Conservation (phyloP, 2,888 invertebrate species). For the Chironomus tentans region DNA sequence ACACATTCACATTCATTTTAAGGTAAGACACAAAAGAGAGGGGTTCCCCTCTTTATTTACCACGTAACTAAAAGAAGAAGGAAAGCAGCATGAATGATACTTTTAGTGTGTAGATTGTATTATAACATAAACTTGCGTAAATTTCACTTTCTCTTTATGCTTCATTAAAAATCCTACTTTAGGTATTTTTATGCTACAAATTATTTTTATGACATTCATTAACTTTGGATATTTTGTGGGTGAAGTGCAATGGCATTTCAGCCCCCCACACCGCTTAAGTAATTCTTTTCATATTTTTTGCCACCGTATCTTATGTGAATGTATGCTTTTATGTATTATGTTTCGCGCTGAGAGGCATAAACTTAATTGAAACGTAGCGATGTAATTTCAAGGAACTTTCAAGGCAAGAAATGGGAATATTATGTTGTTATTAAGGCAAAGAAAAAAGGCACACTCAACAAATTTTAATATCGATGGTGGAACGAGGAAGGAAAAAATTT, state of each 20-base stretch:
- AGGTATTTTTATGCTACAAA: constrained; percentile 15
- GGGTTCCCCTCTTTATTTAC: neutral
- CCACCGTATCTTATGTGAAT: neutral
- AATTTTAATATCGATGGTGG: neutral
- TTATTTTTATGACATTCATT: constrained; percentile 15
- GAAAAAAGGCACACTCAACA: neutral
- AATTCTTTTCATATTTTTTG: neutral
- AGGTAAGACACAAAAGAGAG: neutral
- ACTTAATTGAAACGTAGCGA: constrained; percentile 2
- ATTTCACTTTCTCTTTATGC: neutral
- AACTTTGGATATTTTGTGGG: constrained; percentile 4
- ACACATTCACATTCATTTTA: too few species aligned
- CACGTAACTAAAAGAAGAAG: neutral
- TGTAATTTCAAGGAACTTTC: neutral
- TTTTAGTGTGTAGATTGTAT: neutral
- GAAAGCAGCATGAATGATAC: neutral
- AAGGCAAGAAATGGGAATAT: neutral
- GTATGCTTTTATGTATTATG: neutral
- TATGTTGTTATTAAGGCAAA: neutral
- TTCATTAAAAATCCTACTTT: constrained; percentile 6
- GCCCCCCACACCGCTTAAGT: neutral
- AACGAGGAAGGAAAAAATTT: too few species aligned
- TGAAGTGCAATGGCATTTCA: neutral
- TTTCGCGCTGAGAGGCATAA: neutral
- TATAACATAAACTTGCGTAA: neutral